Percentiles rank a stretch among this genome's conserved stretches.
Conservation (phyloP, 2,888 invertebrate genomes). For the Pyrrhosoma nymphula region DNA sequence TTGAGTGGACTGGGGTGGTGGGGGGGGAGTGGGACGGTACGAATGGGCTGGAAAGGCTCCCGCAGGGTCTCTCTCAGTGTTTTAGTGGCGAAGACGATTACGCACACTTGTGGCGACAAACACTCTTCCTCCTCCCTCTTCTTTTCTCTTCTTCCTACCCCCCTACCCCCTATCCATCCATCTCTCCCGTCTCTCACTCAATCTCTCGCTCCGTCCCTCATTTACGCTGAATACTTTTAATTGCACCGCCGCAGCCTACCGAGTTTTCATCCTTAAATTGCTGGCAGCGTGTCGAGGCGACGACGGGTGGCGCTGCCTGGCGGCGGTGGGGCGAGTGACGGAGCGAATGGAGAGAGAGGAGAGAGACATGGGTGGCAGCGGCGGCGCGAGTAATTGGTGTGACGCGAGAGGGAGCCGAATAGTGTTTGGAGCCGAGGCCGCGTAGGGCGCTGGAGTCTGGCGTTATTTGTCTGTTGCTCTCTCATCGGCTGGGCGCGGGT, state of each 20-base stretch:
- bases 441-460: constrained; percentile 7
- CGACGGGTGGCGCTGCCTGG: background rate
- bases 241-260: constrained; percentile 39
- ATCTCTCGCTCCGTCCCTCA: constrained; percentile 22
- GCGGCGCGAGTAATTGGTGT: constrained; percentile 23
- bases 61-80: background rate
- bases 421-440: background rate
- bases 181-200: background rate
- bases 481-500: background rate
- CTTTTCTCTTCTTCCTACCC: background rate
- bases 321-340: background rate
- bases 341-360: background rate
- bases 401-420: background rate
- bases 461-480: constrained; percentile 16
- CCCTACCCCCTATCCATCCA: background rate
- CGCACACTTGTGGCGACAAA: constrained; percentile 36
- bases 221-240: constrained; percentile 39
- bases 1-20: background rate
- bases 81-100: background rate
- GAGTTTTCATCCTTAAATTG: constrained; percentile 31
- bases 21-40: background rate
- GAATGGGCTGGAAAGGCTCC: constrained; percentile 16
- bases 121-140: background rate
- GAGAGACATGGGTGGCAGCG: background rate
- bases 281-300: background rate